Evolutionary conservation across 2,113 vertebrate species (phyloP), one percentile per base, ranked within the genome.

Genomic region (Cephalopholis sonnerati): DNA sequence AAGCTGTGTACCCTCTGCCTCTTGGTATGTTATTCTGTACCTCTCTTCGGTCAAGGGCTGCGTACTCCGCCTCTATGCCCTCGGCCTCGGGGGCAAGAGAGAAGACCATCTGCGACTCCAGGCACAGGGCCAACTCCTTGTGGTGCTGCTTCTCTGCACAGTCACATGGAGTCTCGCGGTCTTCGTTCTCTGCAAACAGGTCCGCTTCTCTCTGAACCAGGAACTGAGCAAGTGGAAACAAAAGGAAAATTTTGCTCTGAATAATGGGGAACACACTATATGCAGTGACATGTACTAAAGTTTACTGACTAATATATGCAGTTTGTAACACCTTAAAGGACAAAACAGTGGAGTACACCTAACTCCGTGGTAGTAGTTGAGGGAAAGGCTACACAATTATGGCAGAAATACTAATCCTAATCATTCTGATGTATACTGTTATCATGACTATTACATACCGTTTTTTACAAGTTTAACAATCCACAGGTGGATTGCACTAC

Each of bases 31-130:
- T 83, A 82, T 81, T 84, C 55, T 82, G 77, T 94, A 99, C 98
- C 98, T 99, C 98, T 95, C 96, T 96, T 93, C 96, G 97, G 93
- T 99, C 98, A 82, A 99, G 96, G 81, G 97, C 97, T 79, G 98
- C 97, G 78, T 99, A 99, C 93, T 99, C 97, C 20, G 98, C 97
- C 96, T 99, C 98, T 79, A 98, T 97, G 90, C 96, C 96, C 92
- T 98, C 97, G 53, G 97, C 97, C 90, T 97, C 97, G 4, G 97
- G 97, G 93, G 98, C 97, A 87, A 95, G 96, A 74, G 98, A 99
- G 94, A 99, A 99, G 80, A 99, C 98, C 98, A 99, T 99, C 89
- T 98, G 98, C 76, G 98, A 99, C 95, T 99, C 98, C 93, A 99
- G 95, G 94, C 97, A 97, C 61, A 99, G 96, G 79, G 98, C 98